phyloP scores from a whole-genome alignment of 2,113 vertebrate genomes.

The Protobothrops mucrosquamatus region DNA sequence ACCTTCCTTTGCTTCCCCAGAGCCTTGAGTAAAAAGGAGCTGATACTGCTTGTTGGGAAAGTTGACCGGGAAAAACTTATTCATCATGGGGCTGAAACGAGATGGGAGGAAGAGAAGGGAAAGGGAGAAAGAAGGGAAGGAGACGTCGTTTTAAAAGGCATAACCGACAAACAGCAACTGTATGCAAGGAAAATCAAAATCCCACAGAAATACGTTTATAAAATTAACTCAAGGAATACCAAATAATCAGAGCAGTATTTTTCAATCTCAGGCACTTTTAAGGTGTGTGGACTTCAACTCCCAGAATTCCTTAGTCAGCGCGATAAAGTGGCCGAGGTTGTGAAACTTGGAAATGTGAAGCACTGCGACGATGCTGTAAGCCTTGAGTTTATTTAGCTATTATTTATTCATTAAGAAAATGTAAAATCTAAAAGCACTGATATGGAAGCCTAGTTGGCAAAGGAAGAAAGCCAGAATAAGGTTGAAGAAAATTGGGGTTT shows the following conservation, averaged over 20 bases:
- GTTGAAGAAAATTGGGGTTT: no score
- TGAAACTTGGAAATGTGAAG: neutral
- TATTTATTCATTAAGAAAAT: no score
- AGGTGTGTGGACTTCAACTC: neutral
- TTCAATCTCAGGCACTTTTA: neutral
- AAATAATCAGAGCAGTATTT: neutral
- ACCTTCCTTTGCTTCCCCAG: conserved; percentile 94
- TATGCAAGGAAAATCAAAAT: neutral
- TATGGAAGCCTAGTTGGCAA: no score
- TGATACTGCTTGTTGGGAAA: conserved; percentile 94
- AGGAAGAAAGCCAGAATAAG: no score
- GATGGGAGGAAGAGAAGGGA: conserved; percentile 43
- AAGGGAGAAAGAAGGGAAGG: neutral
- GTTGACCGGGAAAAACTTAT: conserved; percentile 83
- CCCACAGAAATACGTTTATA: neutral
- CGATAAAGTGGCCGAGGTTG: neutral
- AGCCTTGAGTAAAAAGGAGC: conserved; percentile 96
- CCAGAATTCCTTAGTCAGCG: neutral
- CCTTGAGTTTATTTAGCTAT: neutral
- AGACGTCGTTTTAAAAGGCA: neutral
- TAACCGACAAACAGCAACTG: neutral
- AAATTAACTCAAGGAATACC: neutral
- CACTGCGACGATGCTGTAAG: neutral
- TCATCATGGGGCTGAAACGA: conserved; percentile 87
- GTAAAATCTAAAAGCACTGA: no score